Conservation (phyloP, 2,113 vertebrate genomes). For the Trogon melanurus region DNA sequence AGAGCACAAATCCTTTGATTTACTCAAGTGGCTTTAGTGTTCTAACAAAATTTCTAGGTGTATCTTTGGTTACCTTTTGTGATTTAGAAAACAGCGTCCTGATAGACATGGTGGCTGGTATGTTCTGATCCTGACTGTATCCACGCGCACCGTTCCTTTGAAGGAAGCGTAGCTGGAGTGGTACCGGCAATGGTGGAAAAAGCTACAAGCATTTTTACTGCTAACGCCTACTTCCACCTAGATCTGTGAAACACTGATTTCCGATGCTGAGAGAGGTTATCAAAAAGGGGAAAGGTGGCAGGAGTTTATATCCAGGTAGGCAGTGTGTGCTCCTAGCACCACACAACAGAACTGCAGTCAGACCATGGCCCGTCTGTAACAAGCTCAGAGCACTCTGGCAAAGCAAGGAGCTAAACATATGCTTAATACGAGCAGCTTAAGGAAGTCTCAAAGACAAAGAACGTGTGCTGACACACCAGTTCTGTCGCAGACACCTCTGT, state of each 20-base stretch:
- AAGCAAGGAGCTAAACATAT: neutral
- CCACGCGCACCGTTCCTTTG: accelerated
- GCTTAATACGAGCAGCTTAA: neutral
- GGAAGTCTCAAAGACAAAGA: neutral
- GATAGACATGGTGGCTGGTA: neutral
- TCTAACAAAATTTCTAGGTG: neutral
- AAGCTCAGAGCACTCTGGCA: neutral
- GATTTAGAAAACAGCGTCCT: neutral
- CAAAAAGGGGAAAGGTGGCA: neutral
- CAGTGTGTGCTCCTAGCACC: accelerated
- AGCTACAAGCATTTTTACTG: neutral
- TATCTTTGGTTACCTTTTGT: neutral
- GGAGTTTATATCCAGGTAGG: neutral
- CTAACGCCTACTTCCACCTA: neutral
- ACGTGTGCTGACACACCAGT: neutral
- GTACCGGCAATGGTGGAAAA: neutral
- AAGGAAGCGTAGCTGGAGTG: neutral
- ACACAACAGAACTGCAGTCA: neutral
- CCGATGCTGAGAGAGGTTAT: neutral
- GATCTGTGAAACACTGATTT: neutral
- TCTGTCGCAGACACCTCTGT: accelerated
- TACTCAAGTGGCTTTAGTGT: neutral
- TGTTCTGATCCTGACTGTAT: neutral
- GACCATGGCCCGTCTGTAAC: neutral
- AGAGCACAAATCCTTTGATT: neutral